These are phyloP conservation scores for Adineta ricciae DNA, from an alignment of 2,888 invertebrate genomes.

Conservation along the genomic window DNA sequence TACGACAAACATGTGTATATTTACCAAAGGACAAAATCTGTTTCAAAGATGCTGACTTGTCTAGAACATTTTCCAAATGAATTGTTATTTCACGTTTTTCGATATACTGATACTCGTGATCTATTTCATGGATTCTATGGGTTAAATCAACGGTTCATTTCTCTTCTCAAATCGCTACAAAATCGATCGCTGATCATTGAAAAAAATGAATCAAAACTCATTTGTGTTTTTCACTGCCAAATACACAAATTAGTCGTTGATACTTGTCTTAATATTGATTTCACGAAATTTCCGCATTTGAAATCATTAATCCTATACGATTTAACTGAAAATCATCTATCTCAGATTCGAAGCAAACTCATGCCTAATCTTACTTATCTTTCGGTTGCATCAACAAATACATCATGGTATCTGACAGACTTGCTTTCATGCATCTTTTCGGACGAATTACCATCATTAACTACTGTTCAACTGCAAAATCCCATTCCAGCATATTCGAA, in stretches of 20 bases:
- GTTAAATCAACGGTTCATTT: neutral
- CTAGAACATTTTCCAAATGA: no score
- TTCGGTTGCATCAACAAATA: neutral
- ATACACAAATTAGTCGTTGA: neutral
- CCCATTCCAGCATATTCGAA: fast-evolving
- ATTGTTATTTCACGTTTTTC: neutral
- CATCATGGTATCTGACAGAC: neutral
- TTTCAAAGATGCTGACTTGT: no score
- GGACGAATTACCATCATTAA: neutral
- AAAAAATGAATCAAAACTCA: neutral
- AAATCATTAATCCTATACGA: neutral
- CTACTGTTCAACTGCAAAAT: neutral
- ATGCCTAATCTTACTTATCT: neutral
- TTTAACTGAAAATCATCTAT: neutral
- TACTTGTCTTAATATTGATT: neutral
- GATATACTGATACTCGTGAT: neutral
- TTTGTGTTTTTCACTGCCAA: neutral
- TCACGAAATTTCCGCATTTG: neutral
- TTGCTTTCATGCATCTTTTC: neutral
- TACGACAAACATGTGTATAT: no score
- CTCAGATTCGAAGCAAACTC: neutral
- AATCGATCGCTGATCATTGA: neutral
- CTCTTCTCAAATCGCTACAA: neutral
- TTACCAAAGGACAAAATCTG: no score
- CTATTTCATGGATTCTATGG: neutral